Evolutionary conservation across 2,888 invertebrate genomes (phyloP), one percentile per base, ranked within the genome.

Genomic region (Galerucella calmariensis): DNA sequence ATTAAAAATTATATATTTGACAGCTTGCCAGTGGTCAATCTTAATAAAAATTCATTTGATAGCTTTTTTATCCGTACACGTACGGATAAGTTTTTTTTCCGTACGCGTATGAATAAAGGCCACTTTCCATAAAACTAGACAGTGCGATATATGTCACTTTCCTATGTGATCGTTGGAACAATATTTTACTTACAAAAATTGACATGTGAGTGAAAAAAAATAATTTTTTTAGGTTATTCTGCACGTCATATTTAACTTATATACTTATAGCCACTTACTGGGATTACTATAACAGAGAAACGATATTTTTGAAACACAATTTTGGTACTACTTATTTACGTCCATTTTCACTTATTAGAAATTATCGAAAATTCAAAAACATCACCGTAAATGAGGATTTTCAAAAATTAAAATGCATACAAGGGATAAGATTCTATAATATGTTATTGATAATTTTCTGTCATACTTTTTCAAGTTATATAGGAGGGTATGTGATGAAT

Each of bases 351-450:
- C 0, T 80, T 3, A 67, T 73, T 35, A 73, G 72, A 53, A 82
- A 82, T 68, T 81, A 77, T 70, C 67, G 71, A 65, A 80, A 78
- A 75, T 48, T 81, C 3, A 75, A 58, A 41, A 71, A 67, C 16
- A 63, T 27, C n/a, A 74, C 71, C n/a, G 62, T 59, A 10, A 76
- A 74, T 6, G 41, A 71, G n/a, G 78, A 81, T 51, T 79, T 76
- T 66, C 75, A 80, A 63, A 78, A 75, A 75, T 65, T 82, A 51
- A 81, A 77, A 75, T 79, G 78, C 71, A 78, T 82, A 2, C 82
- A 82, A 75, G 81, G 81, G 0, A 77, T 82, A 12, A 74, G 82
- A 41, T 81, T 81, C 59, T 82, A 80, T 65, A 81, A 78, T 9
- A 81, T 79, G 73, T 62, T 80, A 12, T 44, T 82, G 14, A 79